Percentiles rank a stretch among this genome's conserved stretches.
Evolutionary conservation across 2,113 vertebrate genomes (phyloP).

Genomic region (Rousettus leschenaultii): DNA sequence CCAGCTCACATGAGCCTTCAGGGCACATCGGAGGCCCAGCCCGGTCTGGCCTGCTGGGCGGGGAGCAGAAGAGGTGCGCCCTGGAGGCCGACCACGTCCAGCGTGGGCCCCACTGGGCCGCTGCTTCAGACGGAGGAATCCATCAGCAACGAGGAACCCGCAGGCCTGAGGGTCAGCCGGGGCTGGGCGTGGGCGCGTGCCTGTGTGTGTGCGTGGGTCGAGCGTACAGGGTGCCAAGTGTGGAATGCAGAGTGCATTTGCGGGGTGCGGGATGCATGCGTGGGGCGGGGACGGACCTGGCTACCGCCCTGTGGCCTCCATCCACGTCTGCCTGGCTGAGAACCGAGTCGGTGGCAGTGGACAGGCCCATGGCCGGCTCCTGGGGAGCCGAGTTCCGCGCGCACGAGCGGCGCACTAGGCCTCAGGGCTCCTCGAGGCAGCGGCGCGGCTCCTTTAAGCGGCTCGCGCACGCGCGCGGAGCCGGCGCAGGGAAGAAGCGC

Average conservation of each 20-base stretch:
- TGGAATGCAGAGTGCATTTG: not conserved
- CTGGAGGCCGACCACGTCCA: not conserved
- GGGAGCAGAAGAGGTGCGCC: not conserved
- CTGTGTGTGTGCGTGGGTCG: not conserved
- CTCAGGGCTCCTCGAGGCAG: no score
- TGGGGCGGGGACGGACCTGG: not conserved
- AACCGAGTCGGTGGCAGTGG: not conserved
- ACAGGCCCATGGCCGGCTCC: not conserved
- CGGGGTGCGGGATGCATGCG: not conserved
- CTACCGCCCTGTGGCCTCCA: not conserved
- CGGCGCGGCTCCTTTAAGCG: conserved; percentile 21
- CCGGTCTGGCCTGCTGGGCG: not conserved
- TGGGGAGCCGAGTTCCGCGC: not conserved
- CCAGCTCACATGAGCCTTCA: not conserved
- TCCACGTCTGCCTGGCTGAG: not conserved
- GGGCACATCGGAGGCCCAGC: not conserved
- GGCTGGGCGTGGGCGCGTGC: not conserved
- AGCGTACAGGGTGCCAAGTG: not conserved
- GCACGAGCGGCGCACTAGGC: not conserved
- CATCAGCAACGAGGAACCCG: not conserved
- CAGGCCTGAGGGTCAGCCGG: not conserved
- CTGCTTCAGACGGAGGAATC: not conserved
- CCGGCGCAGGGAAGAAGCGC: not conserved
- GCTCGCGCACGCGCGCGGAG: conserved; percentile 63
- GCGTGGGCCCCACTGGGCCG: not conserved